These are phyloP conservation scores for Amblyopsis hoosieri DNA, from an alignment of 2,797 vertebrate genomes.

Conservation along the genomic window DNA sequence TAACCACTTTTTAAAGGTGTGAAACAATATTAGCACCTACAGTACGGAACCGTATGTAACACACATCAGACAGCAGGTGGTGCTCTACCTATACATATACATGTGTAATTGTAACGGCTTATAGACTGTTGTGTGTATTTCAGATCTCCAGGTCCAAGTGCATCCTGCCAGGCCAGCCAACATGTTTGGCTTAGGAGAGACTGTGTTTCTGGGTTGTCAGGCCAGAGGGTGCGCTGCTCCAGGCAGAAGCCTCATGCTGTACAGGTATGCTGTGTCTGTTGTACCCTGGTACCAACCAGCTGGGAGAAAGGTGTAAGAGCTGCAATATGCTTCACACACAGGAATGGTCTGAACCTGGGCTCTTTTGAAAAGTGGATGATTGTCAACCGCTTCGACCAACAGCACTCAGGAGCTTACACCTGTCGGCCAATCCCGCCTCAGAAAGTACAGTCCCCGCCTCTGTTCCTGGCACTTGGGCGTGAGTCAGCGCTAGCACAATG, in stretches of 20 bases:
- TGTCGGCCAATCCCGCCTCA: slow-evolving; percentile 78
- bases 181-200: slow-evolving; percentile 78
- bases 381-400: slow-evolving; percentile 73
- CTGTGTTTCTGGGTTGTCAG: slow-evolving; percentile 76
- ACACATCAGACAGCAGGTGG: too few relatives aligned
- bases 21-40: too few relatives aligned
- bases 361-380: slow-evolving; percentile 73
- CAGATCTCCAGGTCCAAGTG: slow-evolving; percentile 80
- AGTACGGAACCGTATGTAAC: too few relatives aligned
- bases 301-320: too few relatives aligned
- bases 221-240: slow-evolving; percentile 76
- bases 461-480: slow-evolving; percentile 73
- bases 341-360: slow-evolving; percentile 75
- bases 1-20: too few relatives aligned
- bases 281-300: too few relatives aligned
- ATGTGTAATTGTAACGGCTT: neutral
- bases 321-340: slow-evolving; percentile 23
- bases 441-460: slow-evolving; percentile 72
- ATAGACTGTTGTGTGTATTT: slow-evolving; percentile 21
- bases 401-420: slow-evolving; percentile 71
- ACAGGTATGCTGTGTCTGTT: slow-evolving; percentile 52
- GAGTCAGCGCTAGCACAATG: slow-evolving; percentile 42
- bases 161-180: slow-evolving; percentile 72
- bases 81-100: too few relatives aligned
- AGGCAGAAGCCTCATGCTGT: slow-evolving; percentile 73